Percentiles rank a stretch among this genome's conserved stretches.
These are phyloP conservation scores for Odontamblyopus rebecca DNA, from an alignment of 2,797 vertebrate genomes.

Conservation along the genomic window DNA sequence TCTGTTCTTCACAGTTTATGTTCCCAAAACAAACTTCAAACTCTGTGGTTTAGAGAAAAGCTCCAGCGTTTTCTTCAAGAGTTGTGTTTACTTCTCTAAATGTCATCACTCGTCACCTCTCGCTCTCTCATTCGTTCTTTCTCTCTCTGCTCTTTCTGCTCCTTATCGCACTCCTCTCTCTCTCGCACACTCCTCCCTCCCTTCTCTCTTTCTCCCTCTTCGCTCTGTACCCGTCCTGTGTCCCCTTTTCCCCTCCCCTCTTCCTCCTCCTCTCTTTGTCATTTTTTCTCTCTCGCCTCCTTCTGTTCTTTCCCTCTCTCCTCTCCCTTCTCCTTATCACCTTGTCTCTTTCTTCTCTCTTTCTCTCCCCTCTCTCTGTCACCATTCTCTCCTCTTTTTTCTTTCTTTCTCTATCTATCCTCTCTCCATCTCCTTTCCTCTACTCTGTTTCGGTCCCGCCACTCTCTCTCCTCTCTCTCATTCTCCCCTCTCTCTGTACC, in stretches of 20 bases:
- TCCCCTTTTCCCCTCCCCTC: no score
- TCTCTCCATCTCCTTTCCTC: neutral
- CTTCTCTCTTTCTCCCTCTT: no score
- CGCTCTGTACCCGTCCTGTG: no score
- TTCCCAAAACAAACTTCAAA: slow-evolving; percentile 38
- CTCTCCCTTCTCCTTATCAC: slow-evolving; percentile 23
- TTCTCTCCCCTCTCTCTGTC: no score
- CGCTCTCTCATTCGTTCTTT: slow-evolving; percentile 21
- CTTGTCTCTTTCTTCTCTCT: neutral
- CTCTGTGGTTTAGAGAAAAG: slow-evolving; percentile 47
- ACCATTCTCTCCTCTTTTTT: neutral
- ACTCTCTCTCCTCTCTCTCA: no score
- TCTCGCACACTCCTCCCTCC: neutral
- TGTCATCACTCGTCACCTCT: slow-evolving; percentile 61
- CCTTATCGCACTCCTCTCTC: neutral
- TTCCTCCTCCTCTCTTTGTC: no score
- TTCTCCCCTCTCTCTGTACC: no score
- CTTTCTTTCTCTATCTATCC: no score
- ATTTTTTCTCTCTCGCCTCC: no score
- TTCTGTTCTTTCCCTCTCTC: no score
- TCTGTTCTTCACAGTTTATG: neutral
- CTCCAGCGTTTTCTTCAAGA: slow-evolving; percentile 25
- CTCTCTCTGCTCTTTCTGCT: neutral
- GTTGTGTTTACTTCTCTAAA: slow-evolving; percentile 41
- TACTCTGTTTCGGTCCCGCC: no score